Evolutionary conservation across 2,113 vertebrate species (phyloP).

Genomic region (Atractosteus spatula): DNA sequence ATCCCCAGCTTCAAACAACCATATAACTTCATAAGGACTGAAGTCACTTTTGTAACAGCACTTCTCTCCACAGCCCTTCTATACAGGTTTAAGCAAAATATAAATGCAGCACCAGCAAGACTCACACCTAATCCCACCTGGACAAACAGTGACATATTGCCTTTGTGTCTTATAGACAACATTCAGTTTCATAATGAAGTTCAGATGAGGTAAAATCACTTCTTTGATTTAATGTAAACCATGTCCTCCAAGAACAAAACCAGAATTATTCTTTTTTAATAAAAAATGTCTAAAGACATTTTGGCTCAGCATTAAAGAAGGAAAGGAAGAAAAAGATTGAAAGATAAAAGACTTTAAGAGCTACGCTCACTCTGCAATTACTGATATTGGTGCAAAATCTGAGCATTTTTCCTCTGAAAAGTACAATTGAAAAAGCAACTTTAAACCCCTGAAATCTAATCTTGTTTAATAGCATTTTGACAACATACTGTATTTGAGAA

Average conservation of each 20-base stretch:
- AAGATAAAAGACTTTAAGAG: slow-evolving; percentile 21
- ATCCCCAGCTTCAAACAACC: too few relatives aligned
- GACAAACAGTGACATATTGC: slow-evolving; percentile 55
- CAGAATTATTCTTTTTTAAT: slow-evolving; percentile 48
- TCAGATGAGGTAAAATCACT: slow-evolving; percentile 73
- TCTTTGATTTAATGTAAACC: slow-evolving; percentile 72
- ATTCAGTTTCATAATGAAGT: slow-evolving; percentile 69
- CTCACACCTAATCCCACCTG: slow-evolving; percentile 58
- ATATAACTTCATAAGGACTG: too few relatives aligned
- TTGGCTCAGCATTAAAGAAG: slow-evolving; percentile 65
- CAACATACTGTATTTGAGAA: background rate
- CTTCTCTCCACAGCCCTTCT: too few relatives aligned
- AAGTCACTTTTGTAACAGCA: too few relatives aligned
- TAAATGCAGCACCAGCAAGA: too few relatives aligned
- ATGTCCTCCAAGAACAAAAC: slow-evolving; percentile 60
- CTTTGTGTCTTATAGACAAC: slow-evolving; percentile 56
- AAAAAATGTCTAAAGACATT: slow-evolving; percentile 57
- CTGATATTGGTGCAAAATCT: too few relatives aligned
- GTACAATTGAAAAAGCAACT: slow-evolving; percentile 4
- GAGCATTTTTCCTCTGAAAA: background rate
- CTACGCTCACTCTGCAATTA: too few relatives aligned
- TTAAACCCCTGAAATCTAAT: slow-evolving; percentile 16
- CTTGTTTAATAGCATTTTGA: slow-evolving; percentile 23
- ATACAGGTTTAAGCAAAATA: too few relatives aligned
- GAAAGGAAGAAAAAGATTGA: slow-evolving; percentile 31